phyloP scores from a whole-genome alignment of 2,797 vertebrate species.

The Caiman crocodilus region DNA sequence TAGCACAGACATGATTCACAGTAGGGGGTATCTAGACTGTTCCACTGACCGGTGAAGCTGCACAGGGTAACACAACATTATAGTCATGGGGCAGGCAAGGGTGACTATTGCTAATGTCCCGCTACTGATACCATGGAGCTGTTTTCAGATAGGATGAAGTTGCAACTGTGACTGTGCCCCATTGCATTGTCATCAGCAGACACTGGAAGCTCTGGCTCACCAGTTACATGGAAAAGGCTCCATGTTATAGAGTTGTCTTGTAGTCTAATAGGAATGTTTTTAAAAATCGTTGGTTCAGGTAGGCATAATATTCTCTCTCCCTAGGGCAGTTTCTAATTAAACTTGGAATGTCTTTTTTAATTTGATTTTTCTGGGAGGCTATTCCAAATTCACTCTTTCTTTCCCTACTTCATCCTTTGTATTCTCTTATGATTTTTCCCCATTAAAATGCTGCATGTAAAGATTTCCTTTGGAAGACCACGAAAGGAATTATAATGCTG shows the following conservation, averaged over 20 bases:
- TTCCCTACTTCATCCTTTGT: not conserved
- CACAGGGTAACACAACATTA: too few species aligned
- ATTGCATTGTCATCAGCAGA: not conserved
- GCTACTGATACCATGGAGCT: not conserved
- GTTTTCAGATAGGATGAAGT: not conserved
- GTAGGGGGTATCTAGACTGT: not conserved
- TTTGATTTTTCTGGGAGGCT: not conserved
- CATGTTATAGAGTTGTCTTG: not conserved
- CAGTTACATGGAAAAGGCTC: not conserved
- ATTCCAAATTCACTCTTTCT: not conserved
- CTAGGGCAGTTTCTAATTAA: not conserved
- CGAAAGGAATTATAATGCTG: constrained; percentile 10
- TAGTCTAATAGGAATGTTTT: not conserved
- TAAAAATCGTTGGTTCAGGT: not conserved
- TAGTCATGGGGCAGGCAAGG: not conserved
- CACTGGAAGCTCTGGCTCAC: not conserved
- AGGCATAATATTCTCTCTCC: not conserved
- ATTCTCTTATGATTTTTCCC: not conserved
- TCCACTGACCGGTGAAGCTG: too few species aligned
- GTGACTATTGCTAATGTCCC: not conserved
- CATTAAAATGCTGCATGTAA: not conserved
- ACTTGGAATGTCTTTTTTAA: accelerated
- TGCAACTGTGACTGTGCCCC: not conserved
- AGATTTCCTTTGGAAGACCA: not conserved
- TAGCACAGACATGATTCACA: not conserved